Evolutionary conservation across 2,888 invertebrate genomes (phyloP), one percentile per base, ranked within the genome.

Genomic region (Pandemis heparana): DNA sequence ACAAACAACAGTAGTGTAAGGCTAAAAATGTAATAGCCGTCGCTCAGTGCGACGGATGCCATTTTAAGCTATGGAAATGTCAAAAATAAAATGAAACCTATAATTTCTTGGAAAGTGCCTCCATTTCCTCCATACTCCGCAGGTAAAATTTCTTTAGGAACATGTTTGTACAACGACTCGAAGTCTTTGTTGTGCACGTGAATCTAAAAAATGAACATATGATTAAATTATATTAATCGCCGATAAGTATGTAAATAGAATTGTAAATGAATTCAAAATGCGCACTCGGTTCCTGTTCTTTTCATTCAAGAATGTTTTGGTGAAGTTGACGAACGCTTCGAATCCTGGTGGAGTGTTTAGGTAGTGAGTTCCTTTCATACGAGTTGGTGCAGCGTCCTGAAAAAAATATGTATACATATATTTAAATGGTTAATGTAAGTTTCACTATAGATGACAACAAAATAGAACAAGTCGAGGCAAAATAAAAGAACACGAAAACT

Each of bases 61-160:
- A 12, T 10, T 43, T 12, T 43, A 12, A 5, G 4, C 12, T 5
- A 14, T n/a, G 18, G 10, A 16, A 51, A 23, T 10, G 8, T 8
- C 8, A 32, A 18, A 23, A 23, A 56, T 16, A 38, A 23, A 60
- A 38, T 65, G 81, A 80, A 80, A 95, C 95, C 92, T 71, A 89
- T 87, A 61, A 95, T 85, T 79, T 94, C 91, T 75, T 89, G 87
- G 14, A 95, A 82, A 8, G 94, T 87, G 0, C 95, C 95, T 23
- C 93, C 95, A 7, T 92, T 91, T 0, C 96, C 96, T 3, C 96
- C 96, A 81, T 96, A 96, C 82, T 96, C 96, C 16, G 83, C 83
- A 0, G 96, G 96, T 65, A 96, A 84, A 59, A 95, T 88, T 32
- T 94, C 90, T 75, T 92, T 94, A 0, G 96, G 95, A n/a, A 96